phyloP scores from a whole-genome alignment of 2,888 invertebrate species.

The Ypsolopha sequella region DNA sequence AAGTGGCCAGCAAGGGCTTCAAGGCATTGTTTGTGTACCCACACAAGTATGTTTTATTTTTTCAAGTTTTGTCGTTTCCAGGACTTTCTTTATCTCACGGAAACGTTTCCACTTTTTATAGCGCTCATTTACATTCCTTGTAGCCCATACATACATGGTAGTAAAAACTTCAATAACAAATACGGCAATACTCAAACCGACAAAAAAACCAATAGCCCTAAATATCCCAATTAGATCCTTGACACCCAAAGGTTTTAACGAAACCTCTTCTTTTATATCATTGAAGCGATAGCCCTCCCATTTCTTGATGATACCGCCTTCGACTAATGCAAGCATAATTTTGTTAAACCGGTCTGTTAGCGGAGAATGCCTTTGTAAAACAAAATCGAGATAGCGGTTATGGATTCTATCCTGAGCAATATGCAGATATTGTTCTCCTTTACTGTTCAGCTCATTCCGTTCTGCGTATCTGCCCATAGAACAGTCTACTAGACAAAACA shows the following conservation, averaged over 20 bases:
- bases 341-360: constrained; percentile 36
- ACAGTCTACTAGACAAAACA: constrained; percentile 57
- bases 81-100: not conserved
- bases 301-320: constrained; percentile 51
- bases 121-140: not conserved
- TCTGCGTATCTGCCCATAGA: constrained; percentile 41
- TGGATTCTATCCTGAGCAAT: constrained; percentile 50
- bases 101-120: not conserved
- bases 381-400: constrained; percentile 42
- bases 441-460: constrained; percentile 38
- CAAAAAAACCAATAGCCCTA: constrained; percentile 25
- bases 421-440: constrained; percentile 54
- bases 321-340: constrained; percentile 35
- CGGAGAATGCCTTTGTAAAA: constrained; percentile 41
- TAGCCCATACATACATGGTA: constrained; percentile 7
- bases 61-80: constrained; percentile 2
- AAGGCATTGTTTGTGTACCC: constrained; percentile 4
- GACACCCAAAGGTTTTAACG: constrained; percentile 34
- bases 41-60: constrained; percentile 2
- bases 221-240: constrained; percentile 41
- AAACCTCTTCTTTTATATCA: constrained; percentile 42
- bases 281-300: constrained; percentile 53
- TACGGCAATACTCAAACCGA: constrained; percentile 21
- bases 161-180: constrained; percentile 37
- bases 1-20: no score